phyloP scores from a whole-genome alignment of 1,140 invertebrate genomes.

The Zophobas atratus region DNA sequence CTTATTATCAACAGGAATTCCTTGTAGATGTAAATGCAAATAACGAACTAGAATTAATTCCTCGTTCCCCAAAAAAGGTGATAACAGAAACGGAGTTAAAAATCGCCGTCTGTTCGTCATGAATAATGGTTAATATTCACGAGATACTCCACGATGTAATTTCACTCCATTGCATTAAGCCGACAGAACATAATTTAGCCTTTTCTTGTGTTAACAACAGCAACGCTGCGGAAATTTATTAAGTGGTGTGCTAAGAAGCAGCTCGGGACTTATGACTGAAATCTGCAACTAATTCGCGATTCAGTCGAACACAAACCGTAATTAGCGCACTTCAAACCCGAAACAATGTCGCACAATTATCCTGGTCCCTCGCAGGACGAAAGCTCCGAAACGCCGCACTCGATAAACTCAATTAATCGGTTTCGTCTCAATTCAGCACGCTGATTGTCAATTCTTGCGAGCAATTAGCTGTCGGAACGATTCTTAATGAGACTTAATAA shows the following conservation, averaged over 20 bases:
- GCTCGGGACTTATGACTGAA: conserved; percentile 3
- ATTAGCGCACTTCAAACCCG: conserved; percentile 14
- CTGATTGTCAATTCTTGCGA: conserved; percentile 21
- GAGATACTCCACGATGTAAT: conserved; percentile 20
- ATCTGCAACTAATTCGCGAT: conserved; percentile 12
- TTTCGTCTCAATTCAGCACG: conserved; percentile 13
- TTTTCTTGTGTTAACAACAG: conserved; percentile 37
- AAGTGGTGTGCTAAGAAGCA: conserved; percentile 31
- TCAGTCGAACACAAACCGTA: background rate
- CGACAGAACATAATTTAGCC: conserved; percentile 28
- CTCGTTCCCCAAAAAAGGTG: too few relatives aligned
- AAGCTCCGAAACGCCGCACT: background rate
- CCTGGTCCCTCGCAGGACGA: background rate
- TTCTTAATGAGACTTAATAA: conserved; percentile 39
- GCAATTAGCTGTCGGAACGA: conserved; percentile 27
- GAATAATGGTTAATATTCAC: conserved; percentile 6
- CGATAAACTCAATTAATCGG: conserved; percentile 15
- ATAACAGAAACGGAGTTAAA: too few relatives aligned
- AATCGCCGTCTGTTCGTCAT: conserved; percentile 3
- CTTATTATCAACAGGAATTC: too few relatives aligned
- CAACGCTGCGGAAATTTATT: conserved; percentile 37
- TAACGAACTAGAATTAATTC: too few relatives aligned
- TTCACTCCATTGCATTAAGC: conserved; percentile 23
- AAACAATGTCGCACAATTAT: conserved; percentile 16
- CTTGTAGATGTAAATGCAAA: too few relatives aligned